Evolutionary conservation across 1,140 invertebrate genomes (phyloP).

Genomic region (Drosophila funebris): DNA sequence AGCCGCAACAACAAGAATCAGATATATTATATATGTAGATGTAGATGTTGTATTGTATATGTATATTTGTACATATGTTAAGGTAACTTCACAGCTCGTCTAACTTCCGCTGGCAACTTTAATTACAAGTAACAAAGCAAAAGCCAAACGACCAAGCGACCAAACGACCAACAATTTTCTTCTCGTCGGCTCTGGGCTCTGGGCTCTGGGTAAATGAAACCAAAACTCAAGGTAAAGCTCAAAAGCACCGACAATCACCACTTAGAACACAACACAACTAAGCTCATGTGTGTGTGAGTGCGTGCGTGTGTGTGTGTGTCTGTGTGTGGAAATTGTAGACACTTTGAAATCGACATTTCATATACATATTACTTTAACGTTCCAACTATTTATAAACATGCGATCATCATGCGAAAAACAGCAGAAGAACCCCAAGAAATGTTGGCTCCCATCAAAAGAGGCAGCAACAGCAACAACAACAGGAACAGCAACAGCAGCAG

Average conservation of each 20-base stretch:
- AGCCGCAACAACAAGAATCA: conserved; percentile 22
- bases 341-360: conserved; percentile 69
- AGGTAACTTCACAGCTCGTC: conserved; percentile 70
- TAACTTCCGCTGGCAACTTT: conserved; percentile 76
- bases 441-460: conserved; percentile 27
- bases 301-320: conserved; percentile 2
- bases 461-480: no score
- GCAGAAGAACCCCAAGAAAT: conserved; percentile 33
- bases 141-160: conserved; percentile 19
- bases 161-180: conserved; percentile 63
- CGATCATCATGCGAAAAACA: conserved; percentile 58
- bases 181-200: conserved; percentile 15
- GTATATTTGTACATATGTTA: conserved; percentile 5
- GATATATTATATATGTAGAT: background rate
- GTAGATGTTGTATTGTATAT: background rate
- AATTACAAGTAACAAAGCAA: conserved; percentile 63
- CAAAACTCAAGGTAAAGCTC: conserved; percentile 66
- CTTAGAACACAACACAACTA: conserved; percentile 17
- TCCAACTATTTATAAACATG: conserved; percentile 77
- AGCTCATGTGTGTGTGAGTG: background rate
- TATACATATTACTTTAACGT: conserved; percentile 59
- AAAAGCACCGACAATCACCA: conserved; percentile 48
- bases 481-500: conserved; percentile 31
- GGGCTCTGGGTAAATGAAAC: conserved; percentile 67
- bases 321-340: conserved; percentile 53